These are phyloP conservation scores for Pelodytes ibericus DNA, from an alignment of 2,797 vertebrate species.

Conservation along the genomic window DNA sequence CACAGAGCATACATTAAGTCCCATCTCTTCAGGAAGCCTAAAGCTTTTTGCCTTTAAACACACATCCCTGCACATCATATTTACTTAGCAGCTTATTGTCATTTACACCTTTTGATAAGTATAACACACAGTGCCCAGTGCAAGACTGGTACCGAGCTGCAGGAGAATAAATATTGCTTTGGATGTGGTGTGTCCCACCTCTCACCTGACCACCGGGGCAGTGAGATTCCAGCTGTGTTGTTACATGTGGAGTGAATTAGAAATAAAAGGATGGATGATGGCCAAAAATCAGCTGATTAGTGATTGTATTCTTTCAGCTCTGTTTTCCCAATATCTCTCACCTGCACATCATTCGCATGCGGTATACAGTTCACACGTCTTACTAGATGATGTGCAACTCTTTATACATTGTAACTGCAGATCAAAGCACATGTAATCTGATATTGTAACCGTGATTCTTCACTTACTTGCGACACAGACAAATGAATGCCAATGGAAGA, in stretches of 20 bases:
- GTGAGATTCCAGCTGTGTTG: no score
- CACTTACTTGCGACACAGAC: not conserved
- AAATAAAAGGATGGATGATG: not conserved
- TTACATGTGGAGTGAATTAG: no score
- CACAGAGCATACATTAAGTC: not conserved
- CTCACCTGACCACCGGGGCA: no score
- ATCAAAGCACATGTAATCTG: constrained; percentile 9
- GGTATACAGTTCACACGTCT: no score
- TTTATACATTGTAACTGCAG: not conserved
- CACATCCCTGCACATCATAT: not conserved
- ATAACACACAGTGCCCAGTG: not conserved
- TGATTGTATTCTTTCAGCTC: no score
- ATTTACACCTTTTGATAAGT: not conserved
- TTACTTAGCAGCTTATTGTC: not conserved
- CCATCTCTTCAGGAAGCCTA: not conserved
- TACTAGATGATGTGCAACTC: not conserved
- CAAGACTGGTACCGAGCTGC: not conserved
- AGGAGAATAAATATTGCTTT: not conserved
- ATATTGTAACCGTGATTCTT: constrained; percentile 4
- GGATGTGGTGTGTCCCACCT: no score
- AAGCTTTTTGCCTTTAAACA: not conserved
- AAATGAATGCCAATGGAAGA: no score
- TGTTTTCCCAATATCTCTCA: not conserved
- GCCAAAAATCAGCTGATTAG: not conserved
- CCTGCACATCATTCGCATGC: constrained; percentile 18